Evolutionary conservation across 2,113 vertebrate species (phyloP), one percentile per base, ranked within the genome.

Genomic region (Macquaria australasica): DNA sequence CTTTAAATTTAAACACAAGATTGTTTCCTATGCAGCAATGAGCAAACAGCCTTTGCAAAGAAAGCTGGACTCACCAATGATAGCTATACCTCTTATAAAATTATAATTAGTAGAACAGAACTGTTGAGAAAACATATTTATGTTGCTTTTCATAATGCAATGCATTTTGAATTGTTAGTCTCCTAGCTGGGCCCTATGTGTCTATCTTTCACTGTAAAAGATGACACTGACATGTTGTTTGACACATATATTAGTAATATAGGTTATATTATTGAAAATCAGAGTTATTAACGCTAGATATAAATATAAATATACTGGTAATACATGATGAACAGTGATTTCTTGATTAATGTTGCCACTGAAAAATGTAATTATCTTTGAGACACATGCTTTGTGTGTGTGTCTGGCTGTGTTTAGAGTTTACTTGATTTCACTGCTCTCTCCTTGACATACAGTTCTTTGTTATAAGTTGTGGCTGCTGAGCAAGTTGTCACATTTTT

Each of bases 401-500:
- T 55, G 45, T 64, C 23, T 63, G 10, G 11, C n/a, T 75, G 20
- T 63, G 59, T 60, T 48, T 45, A 16, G 25, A 60, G 28, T 43
- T 21, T 1, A 43, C 31, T 69, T 20, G 41, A 37, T 67, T 62
- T 73, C 6, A 50, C 3, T 16, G n/a, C 15, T 64, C 28, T 79
- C 6, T 62, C 73, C 63, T 79, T 87, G 48, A 63, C 34, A n/a
- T 39, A 25, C 5, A 73, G 11, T 28, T 48, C 10, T 78, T 11
- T 23, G 31, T 25, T 56, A n/a, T 31, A 63, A 34, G 45, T 45
- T 67, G 1, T 56, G 75, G 58, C 34, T 53, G 23, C 21, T 21
- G 28, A 63, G 28, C 12, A 43, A 31, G 15, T 59, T 81, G 62
- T 82, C 20, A 63, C 28, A 68, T 81, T 55, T 63, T 39, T 11